Percentiles rank a stretch among this genome's conserved stretches.
These are phyloP conservation scores for Hypercompe scribonia DNA, from an alignment of 2,888 invertebrate genomes.

Conservation along the genomic window DNA sequence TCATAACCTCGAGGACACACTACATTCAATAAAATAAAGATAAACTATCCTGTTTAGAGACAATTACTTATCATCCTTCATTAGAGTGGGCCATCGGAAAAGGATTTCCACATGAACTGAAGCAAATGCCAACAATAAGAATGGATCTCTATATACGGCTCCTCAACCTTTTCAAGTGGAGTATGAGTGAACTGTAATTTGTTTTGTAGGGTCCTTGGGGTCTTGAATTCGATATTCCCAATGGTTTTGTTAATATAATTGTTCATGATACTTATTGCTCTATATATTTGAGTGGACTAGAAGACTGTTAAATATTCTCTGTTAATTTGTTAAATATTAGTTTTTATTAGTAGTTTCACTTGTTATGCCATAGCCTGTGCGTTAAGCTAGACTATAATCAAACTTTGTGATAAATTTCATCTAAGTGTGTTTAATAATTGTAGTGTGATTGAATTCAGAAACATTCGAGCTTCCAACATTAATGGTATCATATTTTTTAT, in stretches of 20 bases:
- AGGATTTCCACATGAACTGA: slow-evolving; percentile 35
- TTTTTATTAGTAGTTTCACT: background rate
- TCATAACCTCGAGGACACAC: background rate
- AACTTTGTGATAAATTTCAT: too few relatives aligned
- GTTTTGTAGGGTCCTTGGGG: slow-evolving; percentile 27
- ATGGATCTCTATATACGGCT: slow-evolving; percentile 31
- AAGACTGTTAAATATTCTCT: background rate
- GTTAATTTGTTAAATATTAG: background rate
- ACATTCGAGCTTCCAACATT: too few relatives aligned
- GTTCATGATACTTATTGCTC: slow-evolving; percentile 1
- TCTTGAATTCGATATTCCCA: slow-evolving; percentile 28
- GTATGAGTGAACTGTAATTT: slow-evolving; percentile 45
- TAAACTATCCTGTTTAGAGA: slow-evolving; percentile 11
- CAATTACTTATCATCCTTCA: slow-evolving; percentile 35
- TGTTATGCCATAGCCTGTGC: background rate
- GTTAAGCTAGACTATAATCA: too few relatives aligned
- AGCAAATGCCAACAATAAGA: slow-evolving; percentile 39
- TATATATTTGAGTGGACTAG: background rate
- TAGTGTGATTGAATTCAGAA: too few relatives aligned
- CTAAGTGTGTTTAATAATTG: too few relatives aligned
- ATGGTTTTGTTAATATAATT: slow-evolving; percentile 21
- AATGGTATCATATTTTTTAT: too few relatives aligned
- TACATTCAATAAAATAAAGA: slow-evolving; percentile 16
- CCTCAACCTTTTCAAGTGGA: slow-evolving; percentile 47
- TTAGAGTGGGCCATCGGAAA: slow-evolving; percentile 37